Evolutionary conservation across 2,888 invertebrate species (phyloP).

Genomic region (Caradrina clavipalpis): DNA sequence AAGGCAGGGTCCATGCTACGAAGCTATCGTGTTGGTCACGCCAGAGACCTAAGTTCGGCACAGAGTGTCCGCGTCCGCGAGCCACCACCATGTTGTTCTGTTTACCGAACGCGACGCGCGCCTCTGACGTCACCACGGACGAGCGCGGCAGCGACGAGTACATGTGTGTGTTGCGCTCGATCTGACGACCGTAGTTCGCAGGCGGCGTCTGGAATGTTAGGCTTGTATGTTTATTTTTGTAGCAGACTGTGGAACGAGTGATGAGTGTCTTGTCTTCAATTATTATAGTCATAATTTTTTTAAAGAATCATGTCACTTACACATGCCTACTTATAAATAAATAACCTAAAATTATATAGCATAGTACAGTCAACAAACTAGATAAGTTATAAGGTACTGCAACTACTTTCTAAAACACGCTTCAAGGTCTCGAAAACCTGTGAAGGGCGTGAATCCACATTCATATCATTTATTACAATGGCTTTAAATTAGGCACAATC

Average conservation of each 20-base stretch:
- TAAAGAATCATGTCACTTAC: too few relatives aligned
- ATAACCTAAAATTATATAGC: background rate
- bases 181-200: constrained; percentile 93
- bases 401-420: too few relatives aligned
- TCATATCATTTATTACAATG: too few relatives aligned
- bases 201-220: constrained; percentile 92
- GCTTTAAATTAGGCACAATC: too few relatives aligned
- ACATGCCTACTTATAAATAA: background rate
- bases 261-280: background rate
- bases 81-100: constrained; percentile 73
- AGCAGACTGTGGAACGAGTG: background rate
- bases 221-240: background rate
- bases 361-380: background rate
- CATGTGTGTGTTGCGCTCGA: constrained; percentile 92
- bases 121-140: constrained; percentile 89
- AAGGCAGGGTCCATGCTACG: constrained; percentile 47
- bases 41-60: constrained; percentile 96
- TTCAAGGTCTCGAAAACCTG: too few relatives aligned
- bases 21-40: constrained; percentile 66
- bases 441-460: too few relatives aligned
- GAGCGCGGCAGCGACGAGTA: constrained; percentile 96
- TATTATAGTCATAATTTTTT: too few relatives aligned
- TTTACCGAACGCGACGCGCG: constrained; percentile 95
- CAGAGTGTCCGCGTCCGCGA: constrained; percentile 94
- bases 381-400: too few relatives aligned